Base-by-base conservation (phyloP, 30 jellyfish, hydroid and myxozoan species). In the Aurelia coerulea region DNA sequence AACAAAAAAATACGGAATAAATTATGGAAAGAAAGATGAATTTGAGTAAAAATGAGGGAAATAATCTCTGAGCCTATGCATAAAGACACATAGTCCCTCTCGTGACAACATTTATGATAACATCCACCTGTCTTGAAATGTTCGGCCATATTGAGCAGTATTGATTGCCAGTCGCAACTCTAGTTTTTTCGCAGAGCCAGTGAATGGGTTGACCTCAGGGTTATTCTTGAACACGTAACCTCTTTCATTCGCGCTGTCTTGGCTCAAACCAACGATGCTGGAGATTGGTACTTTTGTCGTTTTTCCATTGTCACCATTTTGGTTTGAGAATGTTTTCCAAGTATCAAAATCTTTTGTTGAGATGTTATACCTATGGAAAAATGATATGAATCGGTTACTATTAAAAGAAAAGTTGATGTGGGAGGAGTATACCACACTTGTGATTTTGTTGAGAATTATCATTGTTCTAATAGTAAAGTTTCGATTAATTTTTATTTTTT, bases 81-180 rank as follows among this genome's bases (percentile, higher is more conserved):
- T 23, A 23, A 23, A 23, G 29, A 23, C 29, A 23, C 29, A 23
- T 23, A 23, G 29, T 23, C 29, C 29, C 29, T 23, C 29, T 23
- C 29, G 29, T 23, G 29, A 23, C 29, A 46, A 7, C 6, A 0
- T 60, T 8, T 75, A 0, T 3, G 11, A 53, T 51, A 1, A 3
- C 6, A 16, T 64, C 23, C 66, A 95, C 99, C 99, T 85, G 89
- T 95, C 99, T 74, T 95, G 96, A 71, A 95, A 95, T 60, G 97
- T 87, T 78, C 99, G 37, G 0, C 99, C 99, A 85, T 74, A 95
- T 83, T 95, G 99, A 17, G 99, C 99, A 3, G 99, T 95, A 76
- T 95, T 95, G 85, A 95, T 77, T 32, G 99, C 99, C 67, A 95
- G 74, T 42, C 72, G 91, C 29, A 95, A 92, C 72, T 90, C 62